Evolutionary conservation across 2,797 vertebrate genomes (phyloP).

Genomic region (Gymnocypris eckloni): DNA sequence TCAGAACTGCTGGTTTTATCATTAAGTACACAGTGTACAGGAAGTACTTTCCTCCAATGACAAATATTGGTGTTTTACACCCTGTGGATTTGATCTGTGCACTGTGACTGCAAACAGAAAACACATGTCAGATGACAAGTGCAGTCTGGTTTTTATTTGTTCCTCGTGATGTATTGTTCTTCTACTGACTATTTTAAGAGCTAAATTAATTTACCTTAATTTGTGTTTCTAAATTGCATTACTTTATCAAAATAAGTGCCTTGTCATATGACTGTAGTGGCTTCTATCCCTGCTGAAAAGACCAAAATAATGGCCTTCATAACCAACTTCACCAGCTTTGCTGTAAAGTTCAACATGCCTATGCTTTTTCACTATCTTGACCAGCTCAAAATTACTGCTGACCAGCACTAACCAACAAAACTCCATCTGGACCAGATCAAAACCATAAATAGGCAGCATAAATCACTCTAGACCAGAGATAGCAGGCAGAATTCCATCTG

Average conservation of each 20-base stretch:
- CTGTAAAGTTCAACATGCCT: background rate
- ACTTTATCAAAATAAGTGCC: background rate
- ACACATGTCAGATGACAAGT: background rate
- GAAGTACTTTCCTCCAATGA: background rate
- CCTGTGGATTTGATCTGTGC: background rate
- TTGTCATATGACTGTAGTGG: background rate
- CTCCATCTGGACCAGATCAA: background rate
- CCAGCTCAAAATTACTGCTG: background rate
- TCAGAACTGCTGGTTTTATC: conserved; percentile 6
- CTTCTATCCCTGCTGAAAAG: background rate
- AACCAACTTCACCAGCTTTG: background rate
- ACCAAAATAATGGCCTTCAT: background rate
- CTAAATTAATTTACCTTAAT: background rate
- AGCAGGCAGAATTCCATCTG: too few relatives aligned
- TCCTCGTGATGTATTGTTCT: background rate
- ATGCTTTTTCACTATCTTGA: background rate
- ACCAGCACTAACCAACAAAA: background rate
- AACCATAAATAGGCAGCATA: background rate
- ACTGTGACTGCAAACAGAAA: background rate
- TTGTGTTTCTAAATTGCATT: conserved; percentile 16
- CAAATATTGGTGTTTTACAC: background rate
- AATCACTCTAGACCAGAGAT: background rate
- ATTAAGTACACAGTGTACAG: background rate
- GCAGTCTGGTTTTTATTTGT: background rate
- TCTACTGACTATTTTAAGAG: background rate